Conservation (phyloP, 2,113 vertebrate species). For the Centrocercus urophasianus region DNA sequence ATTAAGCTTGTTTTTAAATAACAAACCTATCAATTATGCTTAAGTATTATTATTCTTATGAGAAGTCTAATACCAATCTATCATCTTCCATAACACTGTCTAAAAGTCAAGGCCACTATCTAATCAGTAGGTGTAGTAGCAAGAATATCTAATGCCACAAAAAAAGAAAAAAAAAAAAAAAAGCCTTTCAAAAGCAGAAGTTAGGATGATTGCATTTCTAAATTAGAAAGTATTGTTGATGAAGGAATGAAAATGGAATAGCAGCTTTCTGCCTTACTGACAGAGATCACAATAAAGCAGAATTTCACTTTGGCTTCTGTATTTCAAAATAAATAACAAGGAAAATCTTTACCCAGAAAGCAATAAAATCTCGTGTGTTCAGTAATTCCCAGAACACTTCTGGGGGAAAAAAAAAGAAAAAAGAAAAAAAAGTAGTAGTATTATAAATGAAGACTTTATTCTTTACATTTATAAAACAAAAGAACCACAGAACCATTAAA, state of each 20-base stretch:
- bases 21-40: not conserved
- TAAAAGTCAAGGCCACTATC: not conserved
- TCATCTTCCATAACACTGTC: not conserved
- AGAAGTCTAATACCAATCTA: not conserved
- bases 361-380: not conserved
- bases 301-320: not conserved
- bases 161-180: not conserved
- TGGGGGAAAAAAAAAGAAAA: no score
- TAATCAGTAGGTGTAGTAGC: not conserved
- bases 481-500: not conserved
- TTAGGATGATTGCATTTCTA: not conserved
- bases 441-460: not conserved
- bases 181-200: not conserved
- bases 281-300: not conserved
- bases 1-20: not conserved
- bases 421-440: no score
- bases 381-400: not conserved
- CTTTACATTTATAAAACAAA: not conserved
- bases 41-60: not conserved
- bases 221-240: not conserved
- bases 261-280: not conserved
- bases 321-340: not conserved
- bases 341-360: not conserved
- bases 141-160: not conserved
- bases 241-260: not conserved